Evolutionary conservation across 1,140 invertebrate species (phyloP), one percentile per base, ranked within the genome.

Genomic region (Rhyacophila brunnea): DNA sequence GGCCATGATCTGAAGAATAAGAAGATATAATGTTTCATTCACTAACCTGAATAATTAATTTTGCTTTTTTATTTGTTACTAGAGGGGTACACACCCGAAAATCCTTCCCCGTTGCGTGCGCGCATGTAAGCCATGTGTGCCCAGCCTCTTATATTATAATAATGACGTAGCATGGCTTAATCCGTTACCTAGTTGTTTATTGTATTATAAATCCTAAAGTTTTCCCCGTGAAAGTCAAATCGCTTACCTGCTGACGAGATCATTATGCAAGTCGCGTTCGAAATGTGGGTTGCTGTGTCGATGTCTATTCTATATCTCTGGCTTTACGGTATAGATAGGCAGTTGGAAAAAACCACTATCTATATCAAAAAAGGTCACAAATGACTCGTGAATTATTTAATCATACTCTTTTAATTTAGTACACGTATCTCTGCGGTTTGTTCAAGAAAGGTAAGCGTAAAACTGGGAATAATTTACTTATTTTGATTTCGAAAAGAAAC

Each of bases 361-460:
- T 44, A 45, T 32, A 38, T 38, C 15, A 35, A 40, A 36, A 40
- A 40, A 43, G 35, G 44, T 36, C 38, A 17, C 53, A 47, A 5
- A 18, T 18, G 17, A 54, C 17, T 23, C 18, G 51, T 40, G 15
- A 18, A 20, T 9, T 38, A 20, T 47, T 34, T 48, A 32, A 28
- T 14, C 34, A 40, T 34, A 42, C 32, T 55, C 15, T 55, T 61
- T 61, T 59, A 54, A 63, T 62, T 62, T 62, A 49, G 20, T 23
- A 40, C 61, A 63, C 61, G 61, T 63, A 49, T 23, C 15, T 49
- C 42, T 63, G 61, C 52, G 61, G 61, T 63, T 34, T 36, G 53
- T 23, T 36, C 14, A 34, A 49, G 43, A 46, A 54, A 54, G 34
- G 18, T 54, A 56, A 49, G 45, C 50, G 60, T 48, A 28, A 62